A percentile compares a stretch with the other conserved stretches of the same genome.
phyloP scores from a whole-genome alignment of 1,140 invertebrate genomes.

The Lithobius niger region DNA sequence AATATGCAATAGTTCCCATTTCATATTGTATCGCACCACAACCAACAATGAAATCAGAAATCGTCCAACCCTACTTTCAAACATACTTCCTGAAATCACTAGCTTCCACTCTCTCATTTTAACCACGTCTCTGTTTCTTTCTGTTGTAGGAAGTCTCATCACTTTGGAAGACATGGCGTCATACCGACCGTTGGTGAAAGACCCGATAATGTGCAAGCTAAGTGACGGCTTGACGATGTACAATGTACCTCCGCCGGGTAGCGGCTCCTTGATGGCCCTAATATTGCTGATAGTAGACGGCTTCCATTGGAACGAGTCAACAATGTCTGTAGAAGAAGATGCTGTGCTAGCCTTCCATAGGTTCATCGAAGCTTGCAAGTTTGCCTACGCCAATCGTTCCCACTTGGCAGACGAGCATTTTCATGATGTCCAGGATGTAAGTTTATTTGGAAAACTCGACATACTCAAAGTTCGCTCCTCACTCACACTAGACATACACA shows the following conservation, averaged over 20 bases:
- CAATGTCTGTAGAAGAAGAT: slow-evolving; percentile 19
- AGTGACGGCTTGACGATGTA: slow-evolving; percentile 48
- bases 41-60: no score
- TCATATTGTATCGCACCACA: no score
- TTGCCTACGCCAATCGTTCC: slow-evolving; percentile 69
- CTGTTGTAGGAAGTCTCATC: slow-evolving; percentile 53
- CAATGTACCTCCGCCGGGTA: slow-evolving; percentile 59
- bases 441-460: slow-evolving; percentile 3
- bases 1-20: no score
- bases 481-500: no score
- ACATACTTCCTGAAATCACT: no score
- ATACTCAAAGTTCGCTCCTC: no score
- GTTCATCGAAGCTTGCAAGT: slow-evolving; percentile 83
- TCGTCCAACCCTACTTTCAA: no score
- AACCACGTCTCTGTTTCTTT: no score
- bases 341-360: slow-evolving; percentile 58
- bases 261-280: slow-evolving; percentile 61
- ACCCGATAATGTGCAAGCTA: slow-evolving; percentile 44
- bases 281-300: slow-evolving; percentile 69
- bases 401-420: slow-evolving; percentile 71
- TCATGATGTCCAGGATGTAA: slow-evolving; percentile 46
- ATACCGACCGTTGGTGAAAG: slow-evolving; percentile 51
- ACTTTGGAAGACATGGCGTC: slow-evolving; percentile 55
- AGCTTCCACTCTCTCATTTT: no score
- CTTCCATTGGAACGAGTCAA: slow-evolving; percentile 45